Conservation (phyloP, 2,797 vertebrate species). For the Phoebastria nigripes region DNA sequence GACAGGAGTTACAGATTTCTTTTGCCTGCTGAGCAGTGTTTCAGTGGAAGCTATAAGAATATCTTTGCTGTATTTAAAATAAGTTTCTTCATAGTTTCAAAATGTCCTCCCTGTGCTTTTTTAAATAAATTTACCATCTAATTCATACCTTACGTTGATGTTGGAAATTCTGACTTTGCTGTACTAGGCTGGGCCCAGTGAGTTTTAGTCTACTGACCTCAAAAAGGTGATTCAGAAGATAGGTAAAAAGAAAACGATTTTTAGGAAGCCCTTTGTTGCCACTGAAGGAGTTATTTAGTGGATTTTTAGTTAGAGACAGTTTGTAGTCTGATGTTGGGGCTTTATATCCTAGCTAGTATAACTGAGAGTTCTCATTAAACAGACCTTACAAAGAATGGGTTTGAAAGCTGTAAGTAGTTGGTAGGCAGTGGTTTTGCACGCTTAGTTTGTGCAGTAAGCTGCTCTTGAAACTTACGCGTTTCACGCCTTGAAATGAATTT, state of each 20-base stretch:
- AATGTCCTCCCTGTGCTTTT: neutral
- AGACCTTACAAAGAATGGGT: neutral
- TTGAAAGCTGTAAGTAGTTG: neutral
- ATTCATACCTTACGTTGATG: neutral
- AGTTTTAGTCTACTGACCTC: neutral
- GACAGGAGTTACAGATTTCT: rapidly evolving
- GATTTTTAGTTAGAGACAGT: neutral
- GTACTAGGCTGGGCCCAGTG: neutral
- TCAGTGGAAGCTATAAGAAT: neutral
- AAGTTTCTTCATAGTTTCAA: neutral
- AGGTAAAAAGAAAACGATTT: neutral
- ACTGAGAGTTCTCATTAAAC: neutral
- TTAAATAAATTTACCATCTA: neutral
- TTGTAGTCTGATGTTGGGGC: neutral
- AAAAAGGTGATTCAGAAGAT: neutral
- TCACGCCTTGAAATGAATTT: neutral
- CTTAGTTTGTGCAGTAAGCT: neutral
- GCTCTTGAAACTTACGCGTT: neutral
- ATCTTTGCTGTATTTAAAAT: neutral
- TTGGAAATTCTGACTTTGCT: neutral
- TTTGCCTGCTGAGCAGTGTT: neutral
- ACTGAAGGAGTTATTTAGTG: neutral
- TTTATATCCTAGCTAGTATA: neutral
- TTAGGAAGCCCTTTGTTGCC: neutral
- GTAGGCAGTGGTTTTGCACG: neutral